Evolutionary conservation across 2,888 invertebrate genomes (phyloP).

Genomic region (Heteromyza rotundicornis): DNA sequence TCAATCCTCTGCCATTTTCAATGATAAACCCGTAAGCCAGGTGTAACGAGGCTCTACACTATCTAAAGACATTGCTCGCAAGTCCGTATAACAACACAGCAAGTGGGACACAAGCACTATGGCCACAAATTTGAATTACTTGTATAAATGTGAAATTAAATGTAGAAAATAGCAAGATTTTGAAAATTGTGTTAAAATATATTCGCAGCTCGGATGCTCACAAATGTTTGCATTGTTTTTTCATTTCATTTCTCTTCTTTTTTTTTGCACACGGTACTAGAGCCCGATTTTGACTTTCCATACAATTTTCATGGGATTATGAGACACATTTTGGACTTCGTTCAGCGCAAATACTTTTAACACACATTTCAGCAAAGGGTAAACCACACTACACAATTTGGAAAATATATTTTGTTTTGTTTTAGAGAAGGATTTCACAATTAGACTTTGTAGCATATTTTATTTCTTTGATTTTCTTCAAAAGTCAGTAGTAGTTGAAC

Average conservation of each 20-base stretch:
- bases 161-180: neutral
- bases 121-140: conserved; percentile 22
- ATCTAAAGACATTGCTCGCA: conserved; percentile 15
- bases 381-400: conserved; percentile 44
- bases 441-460: neutral
- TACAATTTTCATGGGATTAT: neutral
- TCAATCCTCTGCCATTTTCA: no score
- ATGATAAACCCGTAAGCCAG: no score
- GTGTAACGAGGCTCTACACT: conserved; percentile 23
- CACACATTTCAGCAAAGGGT: conserved; percentile 35
- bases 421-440: conserved; percentile 2
- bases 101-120: conserved; percentile 56
- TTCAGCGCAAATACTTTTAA: conserved; percentile 28
- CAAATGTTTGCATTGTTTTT: no score
- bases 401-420: conserved; percentile 21
- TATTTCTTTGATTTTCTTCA: neutral
- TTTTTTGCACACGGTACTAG: conserved; percentile 21
- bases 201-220: no score
- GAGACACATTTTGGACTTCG: neutral
- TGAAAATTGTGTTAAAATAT: conserved; percentile 36
- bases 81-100: conserved; percentile 41
- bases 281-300: conserved; percentile 20
- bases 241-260: conserved; percentile 17
- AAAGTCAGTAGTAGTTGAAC: conserved; percentile 13
- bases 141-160: conserved; percentile 1